Evolutionary conservation across 2,797 vertebrate species (phyloP).

Genomic region (Poeciliopsis turneri): DNA sequence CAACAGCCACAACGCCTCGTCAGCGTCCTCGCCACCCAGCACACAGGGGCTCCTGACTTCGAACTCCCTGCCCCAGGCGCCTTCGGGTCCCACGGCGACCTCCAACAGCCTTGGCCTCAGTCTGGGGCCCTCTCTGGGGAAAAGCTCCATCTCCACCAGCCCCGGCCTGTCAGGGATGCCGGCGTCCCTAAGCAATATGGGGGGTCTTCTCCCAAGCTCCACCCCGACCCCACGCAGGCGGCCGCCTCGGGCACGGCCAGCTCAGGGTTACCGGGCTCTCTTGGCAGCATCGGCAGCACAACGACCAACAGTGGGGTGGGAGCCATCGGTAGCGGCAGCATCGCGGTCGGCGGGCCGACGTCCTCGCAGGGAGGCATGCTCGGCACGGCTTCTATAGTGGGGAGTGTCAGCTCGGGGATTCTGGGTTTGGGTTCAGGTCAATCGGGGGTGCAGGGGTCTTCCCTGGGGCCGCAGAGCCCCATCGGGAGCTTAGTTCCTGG

Average conservation of each 20-base stretch:
- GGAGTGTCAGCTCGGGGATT: conserved; percentile 68
- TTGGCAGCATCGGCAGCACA: conserved; percentile 61
- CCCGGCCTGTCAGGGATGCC: conserved; percentile 78
- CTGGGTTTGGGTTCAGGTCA: conserved; percentile 74
- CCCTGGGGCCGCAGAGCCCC: conserved; percentile 63
- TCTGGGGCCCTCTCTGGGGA: conserved; percentile 70
- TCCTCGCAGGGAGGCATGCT: conserved; percentile 66
- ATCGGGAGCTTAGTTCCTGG: conserved; percentile 64
- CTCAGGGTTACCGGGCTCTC: conserved; percentile 58
- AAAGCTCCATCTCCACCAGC: conserved; percentile 53
- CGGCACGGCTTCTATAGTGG: conserved; percentile 61
- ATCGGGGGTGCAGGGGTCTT: conserved; percentile 52
- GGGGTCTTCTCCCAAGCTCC: conserved; percentile 72
- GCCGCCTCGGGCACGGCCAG: conserved; percentile 72
- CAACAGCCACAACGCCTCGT: conserved; percentile 63
- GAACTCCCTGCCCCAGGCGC: conserved; percentile 54
- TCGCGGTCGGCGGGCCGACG: conserved; percentile 67
- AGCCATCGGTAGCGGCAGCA: conserved; percentile 58
- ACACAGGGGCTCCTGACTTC: conserved; percentile 64
- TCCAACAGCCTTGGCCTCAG: conserved; percentile 75
- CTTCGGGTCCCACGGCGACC: conserved; percentile 41
- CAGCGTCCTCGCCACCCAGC: conserved; percentile 65
- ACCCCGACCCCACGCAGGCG: conserved; percentile 88
- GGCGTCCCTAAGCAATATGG: conserved; percentile 75
- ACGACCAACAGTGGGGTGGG: conserved; percentile 36